These are phyloP conservation scores for Tiliacea aurago DNA, from an alignment of 2,888 invertebrate genomes.

Conservation along the genomic window DNA sequence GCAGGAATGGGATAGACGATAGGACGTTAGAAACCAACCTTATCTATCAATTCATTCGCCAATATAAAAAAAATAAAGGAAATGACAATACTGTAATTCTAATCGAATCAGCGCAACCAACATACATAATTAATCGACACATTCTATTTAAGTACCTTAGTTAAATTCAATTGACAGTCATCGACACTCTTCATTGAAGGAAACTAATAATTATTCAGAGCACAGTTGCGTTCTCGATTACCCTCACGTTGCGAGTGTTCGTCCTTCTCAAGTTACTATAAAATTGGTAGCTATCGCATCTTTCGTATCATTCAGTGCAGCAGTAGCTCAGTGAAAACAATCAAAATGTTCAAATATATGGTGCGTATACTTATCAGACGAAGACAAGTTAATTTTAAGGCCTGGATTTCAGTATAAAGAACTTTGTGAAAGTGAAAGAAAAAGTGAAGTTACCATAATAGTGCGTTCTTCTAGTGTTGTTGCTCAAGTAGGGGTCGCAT, in stretches of 20 bases:
- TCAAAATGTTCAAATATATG: conserved; percentile 83
- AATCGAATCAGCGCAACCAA: too few relatives aligned
- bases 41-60: too few relatives aligned
- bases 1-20: too few relatives aligned
- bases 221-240: conserved; percentile 52
- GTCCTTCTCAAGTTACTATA: conserved; percentile 79
- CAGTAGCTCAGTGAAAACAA: conserved; percentile 68
- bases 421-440: conserved; percentile 15
- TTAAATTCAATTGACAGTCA: conserved; percentile 26
- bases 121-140: neutral
- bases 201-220: conserved; percentile 69
- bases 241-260: conserved; percentile 65
- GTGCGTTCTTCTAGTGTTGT: neutral
- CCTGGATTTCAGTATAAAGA: neutral
- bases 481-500: neutral
- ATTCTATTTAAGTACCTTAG: neutral
- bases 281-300: conserved; percentile 60
- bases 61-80: too few relatives aligned
- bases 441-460: conserved; percentile 1
- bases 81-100: too few relatives aligned
- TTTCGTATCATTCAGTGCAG: conserved; percentile 74
- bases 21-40: too few relatives aligned
- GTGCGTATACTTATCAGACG: conserved; percentile 72
- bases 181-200: conserved; percentile 23
- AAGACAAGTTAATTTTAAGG: neutral